Base-by-base conservation (phyloP, 2,888 invertebrate genomes). In the Apoda limacodes region DNA sequence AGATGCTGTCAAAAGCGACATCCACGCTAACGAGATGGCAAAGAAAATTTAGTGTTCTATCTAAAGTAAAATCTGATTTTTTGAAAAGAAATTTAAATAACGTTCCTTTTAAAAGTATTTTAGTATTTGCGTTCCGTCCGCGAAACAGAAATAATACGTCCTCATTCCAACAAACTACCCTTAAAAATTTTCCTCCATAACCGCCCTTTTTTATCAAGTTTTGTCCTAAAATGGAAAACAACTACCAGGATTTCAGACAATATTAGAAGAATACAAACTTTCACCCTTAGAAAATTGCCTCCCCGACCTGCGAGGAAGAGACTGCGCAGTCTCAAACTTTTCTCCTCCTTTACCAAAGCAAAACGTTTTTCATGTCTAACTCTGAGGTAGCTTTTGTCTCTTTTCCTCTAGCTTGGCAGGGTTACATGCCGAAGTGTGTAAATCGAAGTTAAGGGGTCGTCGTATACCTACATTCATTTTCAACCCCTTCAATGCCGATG, bases 181-280 rank as follows among this genome's bases (percentile, higher is more conserved):
- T 7, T 17, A 17, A 6, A 5, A 17, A 17, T 17, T 17, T 6
- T 7, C 7, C 5, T 6, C 5, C 55, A 52, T 42, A 46, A 52
- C 40, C 55, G 76, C 78, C 80, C 76, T 78, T 80, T 78, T 80
- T 80, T 78, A 72, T 70, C 59, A 59, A 75, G 74, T 80, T 80
- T 80, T 78, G 80, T 78, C 80, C 80, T 78, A 80, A 80, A 80
- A 78, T 80, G 80, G 76, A 78, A 80, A 80, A 76, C 80, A 75
- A 65, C 52, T 74, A 80, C 76, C 68, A 76, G 78, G 80, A 43
- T 46, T 39, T 25, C 69, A 78, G 68, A 62, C 39, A 34, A 40
- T 32, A 27, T 35, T 29, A 62, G 62, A 44, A 65, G 68, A 65
- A 43, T 46, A 45, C 48, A 47, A 50, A 58, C 56, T 55, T 56